These are phyloP conservation scores for Sipha maydis DNA, from an alignment of 2,888 invertebrate species.

Conservation along the genomic window DNA sequence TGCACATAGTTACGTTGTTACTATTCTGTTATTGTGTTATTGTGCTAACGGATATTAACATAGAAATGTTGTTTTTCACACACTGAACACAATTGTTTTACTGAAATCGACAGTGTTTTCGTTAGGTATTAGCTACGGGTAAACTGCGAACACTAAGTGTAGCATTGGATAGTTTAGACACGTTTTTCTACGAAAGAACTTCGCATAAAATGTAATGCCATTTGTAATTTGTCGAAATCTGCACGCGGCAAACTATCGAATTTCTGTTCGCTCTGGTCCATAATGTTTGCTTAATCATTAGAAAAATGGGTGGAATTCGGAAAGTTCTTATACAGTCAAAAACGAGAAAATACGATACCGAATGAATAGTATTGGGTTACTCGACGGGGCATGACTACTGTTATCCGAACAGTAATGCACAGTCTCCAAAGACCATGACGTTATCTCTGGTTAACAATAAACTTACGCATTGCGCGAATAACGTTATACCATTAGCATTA, in stretches of 20 bases:
- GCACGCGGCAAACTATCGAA: constrained; percentile 2
- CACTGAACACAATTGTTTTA: neutral
- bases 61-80: too few relatives aligned
- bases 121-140: neutral
- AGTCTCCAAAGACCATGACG: neutral
- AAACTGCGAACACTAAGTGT: neutral
- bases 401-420: neutral
- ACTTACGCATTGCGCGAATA: neutral
- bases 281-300: constrained; percentile 5
- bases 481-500: neutral
- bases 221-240: constrained; percentile 3
- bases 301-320: neutral
- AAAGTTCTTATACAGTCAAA: neutral
- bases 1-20: neutral
- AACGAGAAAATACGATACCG: neutral
- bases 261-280: constrained; percentile 17
- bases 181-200: neutral
- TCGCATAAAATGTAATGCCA: neutral
- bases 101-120: neutral
- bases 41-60: too few relatives aligned
- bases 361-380: neutral
- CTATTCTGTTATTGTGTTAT: neutral
- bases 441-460: neutral
- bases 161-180: neutral
- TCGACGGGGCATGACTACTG: neutral